phyloP scores from a whole-genome alignment of 2,113 vertebrate genomes.

The Oreochromis spilurus region DNA sequence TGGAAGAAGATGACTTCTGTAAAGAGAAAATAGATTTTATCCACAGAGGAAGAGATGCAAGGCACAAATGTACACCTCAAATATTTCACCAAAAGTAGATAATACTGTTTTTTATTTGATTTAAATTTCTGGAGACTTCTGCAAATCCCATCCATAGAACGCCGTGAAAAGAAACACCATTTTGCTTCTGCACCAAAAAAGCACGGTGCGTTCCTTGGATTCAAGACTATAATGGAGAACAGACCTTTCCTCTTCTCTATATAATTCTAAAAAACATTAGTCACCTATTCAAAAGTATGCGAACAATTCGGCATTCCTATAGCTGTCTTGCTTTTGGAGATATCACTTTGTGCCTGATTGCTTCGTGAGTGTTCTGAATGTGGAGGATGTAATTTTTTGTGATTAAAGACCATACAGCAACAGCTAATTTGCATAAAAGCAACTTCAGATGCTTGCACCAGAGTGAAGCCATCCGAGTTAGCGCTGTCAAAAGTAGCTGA shows the following conservation, averaged over 20 bases:
- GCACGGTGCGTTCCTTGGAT: neutral
- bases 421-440: neutral
- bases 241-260: neutral
- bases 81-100: neutral
- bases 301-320: neutral
- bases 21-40: neutral
- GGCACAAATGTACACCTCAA: neutral
- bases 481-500: neutral
- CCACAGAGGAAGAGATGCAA: neutral
- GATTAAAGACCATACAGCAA: neutral
- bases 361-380: neutral
- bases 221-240: neutral
- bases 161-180: neutral
- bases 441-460: neutral
- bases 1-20: neutral
- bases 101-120: neutral
- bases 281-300: neutral
- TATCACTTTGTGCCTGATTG: neutral
- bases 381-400: neutral
- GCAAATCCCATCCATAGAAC: neutral
- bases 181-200: neutral
- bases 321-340: neutral
- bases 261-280: neutral
- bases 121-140: neutral
- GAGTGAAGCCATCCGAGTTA: neutral